phyloP scores from a whole-genome alignment of 2,888 invertebrate genomes.

The Cerastis rubricosa region DNA sequence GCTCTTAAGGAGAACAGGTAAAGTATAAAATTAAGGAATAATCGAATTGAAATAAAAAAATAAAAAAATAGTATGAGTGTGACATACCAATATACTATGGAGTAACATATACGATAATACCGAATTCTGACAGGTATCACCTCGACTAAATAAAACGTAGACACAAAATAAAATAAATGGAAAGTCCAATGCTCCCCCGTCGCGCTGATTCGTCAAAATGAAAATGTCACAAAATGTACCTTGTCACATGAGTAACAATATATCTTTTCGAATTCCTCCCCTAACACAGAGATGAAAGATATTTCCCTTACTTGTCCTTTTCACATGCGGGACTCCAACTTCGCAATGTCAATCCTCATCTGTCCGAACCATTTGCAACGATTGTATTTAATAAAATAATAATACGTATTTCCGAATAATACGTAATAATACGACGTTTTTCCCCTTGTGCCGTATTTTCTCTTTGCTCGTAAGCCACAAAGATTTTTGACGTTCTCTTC shows the following conservation, averaged over 20 bases:
- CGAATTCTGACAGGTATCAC: background rate
- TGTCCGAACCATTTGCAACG: slow-evolving; percentile 33
- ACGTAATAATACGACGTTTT: slow-evolving; percentile 44
- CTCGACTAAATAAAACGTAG: background rate
- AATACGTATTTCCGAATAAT: slow-evolving; percentile 48
- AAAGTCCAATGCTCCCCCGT: slow-evolving; percentile 12
- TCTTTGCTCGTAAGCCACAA: slow-evolving; percentile 50
- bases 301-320: slow-evolving; percentile 23
- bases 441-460: slow-evolving; percentile 23
- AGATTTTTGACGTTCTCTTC: slow-evolving; percentile 53
- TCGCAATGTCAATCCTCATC: slow-evolving; percentile 13
- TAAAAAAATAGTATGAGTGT: background rate
- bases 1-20: background rate
- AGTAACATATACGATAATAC: background rate
- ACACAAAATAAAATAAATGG: slow-evolving; percentile 19
- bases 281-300: slow-evolving; percentile 22
- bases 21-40: background rate
- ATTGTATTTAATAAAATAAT: slow-evolving; percentile 58
- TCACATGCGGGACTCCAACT: slow-evolving; percentile 7
- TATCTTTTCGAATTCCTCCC: slow-evolving; percentile 28
- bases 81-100: background rate
- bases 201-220: slow-evolving; percentile 45
- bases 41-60: background rate
- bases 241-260: slow-evolving; percentile 32
- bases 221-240: slow-evolving; percentile 40